phyloP scores from a whole-genome alignment of 2,113 vertebrate genomes.

The Clarias magur region DNA sequence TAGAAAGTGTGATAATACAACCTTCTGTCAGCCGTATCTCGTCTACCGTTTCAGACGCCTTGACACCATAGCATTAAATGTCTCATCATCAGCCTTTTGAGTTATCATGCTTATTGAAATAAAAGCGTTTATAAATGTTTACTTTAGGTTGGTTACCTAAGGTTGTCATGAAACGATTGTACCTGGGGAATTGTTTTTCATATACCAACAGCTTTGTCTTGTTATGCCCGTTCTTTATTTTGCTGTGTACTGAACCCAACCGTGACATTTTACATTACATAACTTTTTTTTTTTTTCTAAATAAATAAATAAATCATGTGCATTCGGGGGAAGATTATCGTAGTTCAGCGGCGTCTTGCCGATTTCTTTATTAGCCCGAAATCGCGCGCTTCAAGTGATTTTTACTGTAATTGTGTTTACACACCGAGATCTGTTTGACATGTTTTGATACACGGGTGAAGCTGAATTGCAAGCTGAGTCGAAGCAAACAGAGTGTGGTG shows the following conservation, averaged over 20 bases:
- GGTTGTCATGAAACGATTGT: neutral
- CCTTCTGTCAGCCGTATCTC: conserved; percentile 6
- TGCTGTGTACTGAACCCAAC: neutral
- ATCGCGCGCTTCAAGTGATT: neutral
- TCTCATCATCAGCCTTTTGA: neutral
- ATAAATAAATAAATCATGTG: neutral
- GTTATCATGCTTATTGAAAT: neutral
- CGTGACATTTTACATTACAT: neutral
- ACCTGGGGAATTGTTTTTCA: neutral
- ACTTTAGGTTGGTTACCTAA: neutral
- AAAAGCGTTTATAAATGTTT: neutral
- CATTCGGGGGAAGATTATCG: neutral
- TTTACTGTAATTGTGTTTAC: neutral
- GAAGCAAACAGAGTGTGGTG: neutral
- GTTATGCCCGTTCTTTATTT: neutral
- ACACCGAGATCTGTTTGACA: neutral
- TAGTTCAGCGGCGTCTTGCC: neutral
- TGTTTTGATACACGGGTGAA: neutral
- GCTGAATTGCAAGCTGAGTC: neutral
- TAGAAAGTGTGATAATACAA: neutral
- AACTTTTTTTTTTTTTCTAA: too few species aligned
- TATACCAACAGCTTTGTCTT: neutral
- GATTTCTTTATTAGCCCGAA: neutral
- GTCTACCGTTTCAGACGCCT: neutral
- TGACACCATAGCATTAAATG: neutral